Conservation (phyloP, 2,113 vertebrate species). For the Theropithecus gelada region DNA sequence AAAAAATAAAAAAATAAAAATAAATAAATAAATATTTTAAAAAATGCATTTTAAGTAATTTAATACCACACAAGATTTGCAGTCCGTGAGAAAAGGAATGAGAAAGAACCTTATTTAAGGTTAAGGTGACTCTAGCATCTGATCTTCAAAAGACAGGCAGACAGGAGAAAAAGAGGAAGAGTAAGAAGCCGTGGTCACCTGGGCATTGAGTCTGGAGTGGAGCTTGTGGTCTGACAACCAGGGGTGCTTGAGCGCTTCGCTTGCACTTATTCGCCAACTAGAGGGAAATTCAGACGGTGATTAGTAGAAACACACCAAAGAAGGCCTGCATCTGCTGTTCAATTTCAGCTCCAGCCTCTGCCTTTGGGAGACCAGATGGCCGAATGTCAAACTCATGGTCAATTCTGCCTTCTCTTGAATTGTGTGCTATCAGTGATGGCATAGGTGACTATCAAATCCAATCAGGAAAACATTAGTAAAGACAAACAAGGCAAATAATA, state of each 20-base stretch:
- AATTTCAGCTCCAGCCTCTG: neutral
- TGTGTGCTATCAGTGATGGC: neutral
- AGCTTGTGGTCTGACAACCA: slow-evolving; percentile 94
- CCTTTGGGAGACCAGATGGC: neutral
- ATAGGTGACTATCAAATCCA: neutral
- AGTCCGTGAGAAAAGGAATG: neutral
- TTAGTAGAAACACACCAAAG: neutral
- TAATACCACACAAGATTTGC: neutral
- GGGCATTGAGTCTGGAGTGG: slow-evolving; percentile 87
- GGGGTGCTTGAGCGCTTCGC: slow-evolving; percentile 93
- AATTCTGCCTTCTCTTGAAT: neutral
- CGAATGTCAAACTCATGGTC: neutral
- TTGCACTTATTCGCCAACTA: slow-evolving; percentile 97
- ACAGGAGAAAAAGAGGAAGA: neutral
- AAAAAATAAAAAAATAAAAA: too few species aligned
- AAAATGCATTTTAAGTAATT: neutral
- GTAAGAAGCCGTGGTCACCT: slow-evolving; percentile 83
- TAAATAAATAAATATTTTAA: neutral
- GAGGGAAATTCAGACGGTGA: slow-evolving; percentile 67
- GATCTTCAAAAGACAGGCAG: neutral
- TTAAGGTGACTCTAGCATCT: neutral
- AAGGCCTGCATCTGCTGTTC: neutral
- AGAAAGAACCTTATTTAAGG: slow-evolving; percentile 29
- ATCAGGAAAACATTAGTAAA: neutral
- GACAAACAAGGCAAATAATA: neutral